Conservation (phyloP, 2,888 invertebrate genomes). For the Pachymerium ferrugineum region DNA sequence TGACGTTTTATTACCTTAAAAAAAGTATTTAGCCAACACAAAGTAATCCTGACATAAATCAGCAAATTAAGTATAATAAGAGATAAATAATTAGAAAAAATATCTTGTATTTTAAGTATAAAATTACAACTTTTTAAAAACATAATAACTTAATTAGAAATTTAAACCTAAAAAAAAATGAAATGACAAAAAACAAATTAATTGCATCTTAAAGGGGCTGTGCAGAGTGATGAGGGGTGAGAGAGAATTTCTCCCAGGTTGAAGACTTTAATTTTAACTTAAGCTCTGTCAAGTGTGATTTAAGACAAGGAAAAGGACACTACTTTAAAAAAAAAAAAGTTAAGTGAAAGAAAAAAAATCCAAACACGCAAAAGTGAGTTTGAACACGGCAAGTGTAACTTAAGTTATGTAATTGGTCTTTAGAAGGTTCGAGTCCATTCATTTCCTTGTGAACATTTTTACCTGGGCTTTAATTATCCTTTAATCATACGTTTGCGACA, state of each 20-base stretch:
- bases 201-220: no score
- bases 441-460: conserved; percentile 15
- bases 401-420: conserved; percentile 19
- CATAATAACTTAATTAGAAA: not conserved
- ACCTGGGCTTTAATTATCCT: not conserved
- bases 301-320: conserved; percentile 10
- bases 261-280: not conserved
- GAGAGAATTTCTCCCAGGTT: no score
- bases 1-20: no score
- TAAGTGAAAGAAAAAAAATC: not conserved
- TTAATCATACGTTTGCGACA: not conserved
- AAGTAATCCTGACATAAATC: no score
- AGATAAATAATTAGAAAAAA: no score
- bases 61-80: no score
- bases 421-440: not conserved
- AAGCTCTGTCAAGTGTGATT: not conserved
- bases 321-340: not conserved
- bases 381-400: conserved; percentile 4
- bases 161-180: not conserved
- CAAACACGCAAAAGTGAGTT: conserved; percentile 6
- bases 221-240: no score
- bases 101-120: not conserved
- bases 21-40: no score
- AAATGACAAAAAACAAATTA: not conserved
- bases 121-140: not conserved